A percentile compares a stretch with the other conserved stretches of the same genome.
These are phyloP conservation scores for Toxotes lorentzi DNA, from an alignment of 2,797 vertebrate species.

Conservation along the genomic window DNA sequence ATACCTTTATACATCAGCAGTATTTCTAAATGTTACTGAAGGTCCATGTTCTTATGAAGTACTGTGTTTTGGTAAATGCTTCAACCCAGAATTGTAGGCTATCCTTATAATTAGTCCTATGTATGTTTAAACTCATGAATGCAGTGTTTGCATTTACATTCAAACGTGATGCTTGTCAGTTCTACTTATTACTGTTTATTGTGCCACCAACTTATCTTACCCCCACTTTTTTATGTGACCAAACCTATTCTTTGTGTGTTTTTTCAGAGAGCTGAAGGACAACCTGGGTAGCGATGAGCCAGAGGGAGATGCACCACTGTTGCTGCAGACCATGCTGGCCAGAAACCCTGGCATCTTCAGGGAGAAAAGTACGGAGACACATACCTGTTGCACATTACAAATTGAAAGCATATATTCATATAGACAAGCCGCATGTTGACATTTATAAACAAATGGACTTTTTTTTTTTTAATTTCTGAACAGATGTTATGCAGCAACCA, in stretches of 20 bases:
- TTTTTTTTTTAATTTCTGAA: conserved; percentile 17
- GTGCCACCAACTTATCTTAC: not conserved
- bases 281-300: conserved; percentile 98
- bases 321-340: conserved; percentile 96
- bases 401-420: not conserved
- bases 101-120: not conserved
- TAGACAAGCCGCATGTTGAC: not conserved
- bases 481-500: conserved; percentile 92
- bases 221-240: not conserved
- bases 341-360: conserved; percentile 99
- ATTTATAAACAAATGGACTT: not conserved
- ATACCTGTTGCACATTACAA: conserved; percentile 46
- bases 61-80: not conserved
- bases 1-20: not conserved
- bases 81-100: not conserved
- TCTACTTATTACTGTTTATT: not conserved
- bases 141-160: not conserved
- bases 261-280: conserved; percentile 95
- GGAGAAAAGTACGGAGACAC: conserved; percentile 93
- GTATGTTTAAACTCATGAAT: not conserved
- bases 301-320: conserved; percentile 95
- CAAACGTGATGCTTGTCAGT: no score
- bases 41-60: not conserved
- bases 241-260: conserved; percentile 2
- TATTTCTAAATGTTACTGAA: no score